Base-by-base conservation (phyloP, 23 tunicate genomes). In the Phallusia fumigata region DNA sequence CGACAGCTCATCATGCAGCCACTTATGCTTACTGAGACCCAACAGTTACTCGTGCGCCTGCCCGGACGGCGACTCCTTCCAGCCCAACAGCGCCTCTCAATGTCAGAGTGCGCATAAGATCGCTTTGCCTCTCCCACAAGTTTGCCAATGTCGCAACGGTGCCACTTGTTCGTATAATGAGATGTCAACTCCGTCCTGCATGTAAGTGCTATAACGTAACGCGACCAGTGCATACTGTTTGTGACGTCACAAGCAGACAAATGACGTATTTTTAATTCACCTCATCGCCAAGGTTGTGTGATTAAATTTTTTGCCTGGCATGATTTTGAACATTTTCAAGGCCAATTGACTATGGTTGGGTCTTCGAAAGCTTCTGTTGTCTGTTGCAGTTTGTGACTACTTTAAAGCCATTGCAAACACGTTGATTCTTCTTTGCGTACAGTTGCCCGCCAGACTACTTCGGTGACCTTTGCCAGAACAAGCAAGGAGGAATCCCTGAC, bases 71-170 rank as follows among this genome's bases (percentile, higher is more conserved):
- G 35, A 92, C 22, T n/a, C 52, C 32, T 88, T 93, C 77, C 35
- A 64, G 30, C 87, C 79, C 12, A 89, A 86, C 36, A 92, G 88
- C 65, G 83, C 83, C 1, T 72, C 80, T 5, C 65, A 78, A 2
- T 93, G 97, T 69, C 92, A 93, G 80, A 93, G 89, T 8, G 73
- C 87, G 40, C 40, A 64, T 21, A 79, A 81, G 78, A 24, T 81
- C 5, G 79, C 78, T 24, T 36, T 49, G 3, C 90, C 82, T n/a
- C 82, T 76, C 16, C 84, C 78, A 10, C 74, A 83, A 18, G 97
- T 88, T 26, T 93, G 97, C 80, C 83, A 90, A 64, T 93, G 97
- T 53, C 58, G 81, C 19, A 93, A 93, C 77, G 97, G 92, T 34
- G 97, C 84, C 26, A 84, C 89, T 31, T 93, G 97, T 74, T 21